Evolutionary conservation across 2,888 invertebrate genomes (phyloP).

Genomic region (Pteria penguin): DNA sequence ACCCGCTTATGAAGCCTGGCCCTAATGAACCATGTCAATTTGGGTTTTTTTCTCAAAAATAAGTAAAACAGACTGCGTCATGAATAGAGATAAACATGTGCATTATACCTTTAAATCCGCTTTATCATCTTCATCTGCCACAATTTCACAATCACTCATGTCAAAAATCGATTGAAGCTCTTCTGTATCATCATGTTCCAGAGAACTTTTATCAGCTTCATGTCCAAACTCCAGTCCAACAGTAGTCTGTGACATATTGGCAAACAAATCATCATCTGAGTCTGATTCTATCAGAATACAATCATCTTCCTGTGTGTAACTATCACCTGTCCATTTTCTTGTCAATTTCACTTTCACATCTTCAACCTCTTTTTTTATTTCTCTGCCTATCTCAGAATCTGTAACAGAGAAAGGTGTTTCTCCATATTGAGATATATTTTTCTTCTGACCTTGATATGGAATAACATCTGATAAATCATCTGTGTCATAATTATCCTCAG

Average conservation of each 20-base stretch:
- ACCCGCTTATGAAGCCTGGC: no score
- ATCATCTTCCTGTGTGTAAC: constrained; percentile 13
- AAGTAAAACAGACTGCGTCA: no score
- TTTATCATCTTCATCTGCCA: neutral
- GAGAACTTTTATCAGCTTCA: neutral
- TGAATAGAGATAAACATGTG: no score
- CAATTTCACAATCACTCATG: neutral
- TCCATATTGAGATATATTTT: no score
- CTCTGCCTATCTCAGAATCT: neutral
- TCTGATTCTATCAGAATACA: constrained; percentile 11
- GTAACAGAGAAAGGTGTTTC: no score
- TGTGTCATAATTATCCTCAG: no score
- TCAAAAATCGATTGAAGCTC: neutral
- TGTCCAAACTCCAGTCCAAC: neutral
- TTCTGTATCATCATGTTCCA: neutral
- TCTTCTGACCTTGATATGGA: no score
- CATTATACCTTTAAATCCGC: neutral
- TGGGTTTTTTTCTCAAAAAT: no score
- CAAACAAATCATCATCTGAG: constrained; percentile 11
- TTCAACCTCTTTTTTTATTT: neutral
- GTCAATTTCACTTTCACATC: neutral
- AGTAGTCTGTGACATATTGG: neutral
- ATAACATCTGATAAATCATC: neutral
- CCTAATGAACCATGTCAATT: no score
- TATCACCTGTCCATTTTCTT: neutral